Evolutionary conservation across 2,888 invertebrate genomes (phyloP), one percentile per base, ranked within the genome.

Genomic region (Agrypnus murinus): DNA sequence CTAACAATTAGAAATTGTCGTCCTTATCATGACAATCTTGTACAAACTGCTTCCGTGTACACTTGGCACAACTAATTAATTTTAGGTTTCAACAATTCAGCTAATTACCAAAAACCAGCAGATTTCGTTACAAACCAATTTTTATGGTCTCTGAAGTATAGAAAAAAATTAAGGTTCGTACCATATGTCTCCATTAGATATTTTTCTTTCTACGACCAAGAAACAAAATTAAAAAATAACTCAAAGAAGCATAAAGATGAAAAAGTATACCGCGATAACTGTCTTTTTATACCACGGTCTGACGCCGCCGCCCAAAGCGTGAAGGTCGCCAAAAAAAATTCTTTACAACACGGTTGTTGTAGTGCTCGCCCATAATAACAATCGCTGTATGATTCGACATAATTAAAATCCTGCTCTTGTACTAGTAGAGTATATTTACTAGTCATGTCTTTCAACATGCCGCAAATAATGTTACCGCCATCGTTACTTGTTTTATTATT

Each of bases 301-400:
- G 46, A 60, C 62, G 62, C 46, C 46, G 62, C 36, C 48, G 34
- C 36, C 48, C 34, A 63, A 50, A 63, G 62, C 62, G 62, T 63
- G 62, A 63, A 63, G 62, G 62, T 36, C 62, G 62, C 38, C 48
- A 46, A 63, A 63, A 62, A 63, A 63, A 48, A 48, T 34, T 34
- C 25, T 17, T 50, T 19, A 63, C 62, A 31, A 31, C 19, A 19
- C 34, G 48, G 14, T 12, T 25, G 36, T 48, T 63, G 62, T 63
- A 48, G 36, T 50, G 46, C 48, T 63, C 62, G 46, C 50, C 32
- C 25, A 50, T 63, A 63, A 19, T 48, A 43, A 50, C 62, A 46
- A 63, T 63, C 48, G 62, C 50, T 60, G 46, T 50, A 63, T 50
- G 34, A 50, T 46, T 63, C 62, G 46, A 48, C 62, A 63, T 63